These are phyloP conservation scores for Pantherophis vulpinus DNA, from an alignment of 2,797 vertebrate species.

Conservation along the genomic window DNA sequence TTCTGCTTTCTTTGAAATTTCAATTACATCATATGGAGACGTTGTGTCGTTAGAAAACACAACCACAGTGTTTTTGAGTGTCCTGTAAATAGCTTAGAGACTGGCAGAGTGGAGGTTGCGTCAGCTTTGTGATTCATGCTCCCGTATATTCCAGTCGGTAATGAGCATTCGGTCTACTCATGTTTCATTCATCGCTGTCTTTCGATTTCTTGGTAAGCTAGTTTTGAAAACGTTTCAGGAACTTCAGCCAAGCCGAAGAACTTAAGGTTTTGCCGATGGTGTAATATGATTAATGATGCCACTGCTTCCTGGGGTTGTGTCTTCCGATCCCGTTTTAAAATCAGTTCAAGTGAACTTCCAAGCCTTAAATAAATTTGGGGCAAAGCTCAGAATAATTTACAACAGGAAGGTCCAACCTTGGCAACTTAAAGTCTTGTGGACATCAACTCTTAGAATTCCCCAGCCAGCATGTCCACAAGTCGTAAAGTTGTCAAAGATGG, in stretches of 20 bases:
- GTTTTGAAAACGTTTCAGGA: background rate
- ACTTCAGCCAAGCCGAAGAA: background rate
- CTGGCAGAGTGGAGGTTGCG: background rate
- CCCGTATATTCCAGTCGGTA: background rate
- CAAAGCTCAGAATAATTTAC: background rate
- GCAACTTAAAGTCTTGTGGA: background rate
- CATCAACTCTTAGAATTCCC: background rate
- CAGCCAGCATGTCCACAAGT: background rate
- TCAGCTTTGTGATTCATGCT: background rate
- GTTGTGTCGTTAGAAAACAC: background rate
- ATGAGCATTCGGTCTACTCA: background rate
- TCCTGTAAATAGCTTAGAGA: background rate
- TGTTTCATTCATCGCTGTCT: background rate
- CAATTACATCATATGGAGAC: background rate
- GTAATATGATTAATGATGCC: background rate
- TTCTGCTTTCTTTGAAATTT: background rate
- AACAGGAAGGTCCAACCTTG: background rate
- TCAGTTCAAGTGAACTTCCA: background rate
- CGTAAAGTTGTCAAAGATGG: background rate
- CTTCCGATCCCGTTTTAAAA: background rate
- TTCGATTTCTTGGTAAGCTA: background rate
- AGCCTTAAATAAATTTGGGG: background rate
- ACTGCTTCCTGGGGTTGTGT: background rate
- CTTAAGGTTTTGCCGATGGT: background rate
- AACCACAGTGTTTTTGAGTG: background rate